Base-by-base conservation (phyloP, 1,140 invertebrate genomes). In the Battus philenor region DNA sequence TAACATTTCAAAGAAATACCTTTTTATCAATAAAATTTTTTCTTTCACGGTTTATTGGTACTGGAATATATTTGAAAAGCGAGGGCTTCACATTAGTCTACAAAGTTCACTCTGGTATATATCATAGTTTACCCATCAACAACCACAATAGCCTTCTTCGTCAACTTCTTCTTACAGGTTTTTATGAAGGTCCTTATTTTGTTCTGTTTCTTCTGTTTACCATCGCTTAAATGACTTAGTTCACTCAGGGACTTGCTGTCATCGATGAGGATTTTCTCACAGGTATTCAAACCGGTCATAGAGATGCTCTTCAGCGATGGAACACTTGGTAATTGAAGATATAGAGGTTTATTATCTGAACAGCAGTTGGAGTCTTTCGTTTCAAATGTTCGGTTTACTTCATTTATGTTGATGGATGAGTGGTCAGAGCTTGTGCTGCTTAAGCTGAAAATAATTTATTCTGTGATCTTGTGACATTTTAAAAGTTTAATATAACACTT, bases 191-290 rank as follows among this genome's bases (percentile, higher is more conserved):
- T 48, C 7, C 44, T 50, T 1, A 54, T 33, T 1, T 29, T 30
- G 20, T 50, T 50, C 0, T 26, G 31, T 27, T 63, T 70, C 29
- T 70, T 73, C 45, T 70, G 63, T 48, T 68, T 68, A 6, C 51
- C 47, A 8, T 55, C 53, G 15, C 53, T 60, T 0, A 31, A 26
- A 9, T 53, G 54, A 29, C 54, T 68, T 4, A 50, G 10, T 3
- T 20, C 54, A 44, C 51, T 54, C 7, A 64, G 9, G 0, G 68
- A 75, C 6, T 51, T 51, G 0, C 53, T 58, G 12, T 75, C 68
- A 4, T 50, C 49, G 12, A 45, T 29, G 6, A 16, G 29, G 4
- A 44, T 30, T 5, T 17, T 29, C 7, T 10, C 27, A 36, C 45
- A 29, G 2, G 18, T 32, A 15, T 57, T 34, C 8, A 66, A 30